A percentile compares a stretch with the other conserved stretches of the same genome.
Evolutionary conservation across 2,113 vertebrate genomes (phyloP).

Genomic region (Stictonetta naevosa): DNA sequence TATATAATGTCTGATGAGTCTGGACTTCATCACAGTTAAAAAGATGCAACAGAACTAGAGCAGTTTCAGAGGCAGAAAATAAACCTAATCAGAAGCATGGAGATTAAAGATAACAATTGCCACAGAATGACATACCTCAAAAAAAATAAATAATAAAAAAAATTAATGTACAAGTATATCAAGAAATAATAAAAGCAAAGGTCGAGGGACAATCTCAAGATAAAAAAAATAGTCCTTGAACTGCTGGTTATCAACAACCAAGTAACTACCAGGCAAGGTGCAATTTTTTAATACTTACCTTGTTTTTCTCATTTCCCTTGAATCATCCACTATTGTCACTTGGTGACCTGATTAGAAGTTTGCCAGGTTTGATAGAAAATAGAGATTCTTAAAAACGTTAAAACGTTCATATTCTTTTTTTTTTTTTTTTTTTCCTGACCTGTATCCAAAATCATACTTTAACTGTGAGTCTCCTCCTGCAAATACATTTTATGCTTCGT

Average conservation of each 20-base stretch:
- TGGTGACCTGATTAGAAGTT: background rate
- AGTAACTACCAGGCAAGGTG: background rate
- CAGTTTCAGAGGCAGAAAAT: background rate
- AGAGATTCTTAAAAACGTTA: background rate
- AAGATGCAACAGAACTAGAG: background rate
- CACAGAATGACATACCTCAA: background rate
- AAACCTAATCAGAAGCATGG: background rate
- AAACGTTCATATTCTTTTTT: background rate
- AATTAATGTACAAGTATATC: background rate
- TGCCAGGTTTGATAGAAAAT: background rate
- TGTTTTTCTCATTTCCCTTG: background rate
- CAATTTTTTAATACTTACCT: background rate
- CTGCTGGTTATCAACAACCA: background rate
- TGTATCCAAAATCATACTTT: background rate
- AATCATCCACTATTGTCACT: background rate
- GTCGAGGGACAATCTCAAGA: background rate
- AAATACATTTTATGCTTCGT: background rate
- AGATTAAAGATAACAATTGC: background rate
- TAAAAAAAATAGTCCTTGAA: background rate
- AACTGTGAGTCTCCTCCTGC: background rate
- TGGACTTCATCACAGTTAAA: background rate
- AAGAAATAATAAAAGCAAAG: background rate
- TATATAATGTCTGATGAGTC: background rate
- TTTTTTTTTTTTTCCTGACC: background rate
- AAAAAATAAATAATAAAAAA: background rate